Evolutionary conservation across 2,888 invertebrate species (phyloP).

Genomic region (Mimas tiliae): DNA sequence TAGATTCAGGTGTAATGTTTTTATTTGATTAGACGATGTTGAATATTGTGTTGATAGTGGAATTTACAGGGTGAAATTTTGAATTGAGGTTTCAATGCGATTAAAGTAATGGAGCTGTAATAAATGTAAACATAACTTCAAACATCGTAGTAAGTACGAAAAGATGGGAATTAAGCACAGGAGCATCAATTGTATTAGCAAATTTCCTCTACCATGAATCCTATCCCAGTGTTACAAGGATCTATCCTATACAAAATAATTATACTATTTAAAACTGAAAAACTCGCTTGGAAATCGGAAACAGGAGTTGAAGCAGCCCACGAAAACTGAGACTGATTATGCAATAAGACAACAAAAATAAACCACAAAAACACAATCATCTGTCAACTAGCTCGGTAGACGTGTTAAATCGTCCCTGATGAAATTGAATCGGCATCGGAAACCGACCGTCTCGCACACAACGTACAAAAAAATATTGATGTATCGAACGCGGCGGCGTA

Average conservation of each 20-base stretch:
- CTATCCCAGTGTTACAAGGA: too few relatives aligned
- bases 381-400: not conserved
- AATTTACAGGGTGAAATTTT: not conserved
- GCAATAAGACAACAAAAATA: not conserved
- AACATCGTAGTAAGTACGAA: too few relatives aligned
- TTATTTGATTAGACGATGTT: conserved; percentile 20
- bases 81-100: not conserved
- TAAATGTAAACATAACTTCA: too few relatives aligned
- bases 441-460: conserved; percentile 38
- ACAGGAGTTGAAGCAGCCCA: not conserved
- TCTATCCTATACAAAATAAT: too few relatives aligned
- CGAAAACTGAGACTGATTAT: not conserved
- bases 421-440: conserved; percentile 48
- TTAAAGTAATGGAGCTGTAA: not conserved
- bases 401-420: not conserved
- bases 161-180: too few relatives aligned
- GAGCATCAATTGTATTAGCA: too few relatives aligned
- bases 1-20: conserved; percentile 23
- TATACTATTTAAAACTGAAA: too few relatives aligned
- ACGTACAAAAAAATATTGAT: conserved; percentile 42
- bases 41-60: conserved; percentile 18
- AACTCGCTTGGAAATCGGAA: too few relatives aligned
- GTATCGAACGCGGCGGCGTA: conserved; percentile 44
- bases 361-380: not conserved
- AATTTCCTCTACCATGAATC: too few relatives aligned